phyloP scores from a whole-genome alignment of 1,140 invertebrate genomes.

The Cotesia vestalis region DNA sequence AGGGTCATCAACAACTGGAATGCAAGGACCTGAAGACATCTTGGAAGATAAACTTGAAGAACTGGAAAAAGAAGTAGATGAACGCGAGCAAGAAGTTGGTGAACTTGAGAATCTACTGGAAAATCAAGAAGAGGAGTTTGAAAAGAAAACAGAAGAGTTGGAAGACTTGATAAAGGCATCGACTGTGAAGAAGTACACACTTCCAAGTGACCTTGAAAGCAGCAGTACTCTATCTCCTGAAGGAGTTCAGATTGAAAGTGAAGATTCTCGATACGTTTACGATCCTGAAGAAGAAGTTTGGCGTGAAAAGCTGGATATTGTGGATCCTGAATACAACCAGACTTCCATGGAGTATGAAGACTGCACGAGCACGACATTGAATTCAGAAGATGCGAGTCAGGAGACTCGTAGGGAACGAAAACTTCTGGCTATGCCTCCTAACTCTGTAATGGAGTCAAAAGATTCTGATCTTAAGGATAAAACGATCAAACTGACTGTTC shows the following conservation, averaged over 20 bases:
- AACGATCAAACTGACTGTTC: slow-evolving; percentile 18
- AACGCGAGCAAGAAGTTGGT: background rate
- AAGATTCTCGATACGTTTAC: slow-evolving; percentile 29
- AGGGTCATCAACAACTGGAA: background rate
- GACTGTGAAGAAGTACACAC: background rate
- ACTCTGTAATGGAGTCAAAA: background rate
- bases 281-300: slow-evolving; percentile 41
- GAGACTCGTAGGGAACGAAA: too few relatives aligned
- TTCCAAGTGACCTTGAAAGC: too few relatives aligned
- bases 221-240: too few relatives aligned
- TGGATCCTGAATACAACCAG: background rate
- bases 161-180: too few relatives aligned
- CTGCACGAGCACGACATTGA: too few relatives aligned
- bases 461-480: slow-evolving; percentile 10
- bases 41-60: background rate
- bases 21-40: background rate
- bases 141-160: background rate
- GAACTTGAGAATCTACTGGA: background rate
- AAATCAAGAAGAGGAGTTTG: slow-evolving; percentile 9
- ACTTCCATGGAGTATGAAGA: slow-evolving; percentile 16
- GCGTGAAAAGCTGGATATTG: slow-evolving; percentile 28
- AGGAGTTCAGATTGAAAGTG: background rate
- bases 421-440: too few relatives aligned
- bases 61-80: slow-evolving; percentile 1
- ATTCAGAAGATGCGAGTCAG: too few relatives aligned